Evolutionary conservation across 2,113 vertebrate species (phyloP).

Genomic region (Symphodus melops): DNA sequence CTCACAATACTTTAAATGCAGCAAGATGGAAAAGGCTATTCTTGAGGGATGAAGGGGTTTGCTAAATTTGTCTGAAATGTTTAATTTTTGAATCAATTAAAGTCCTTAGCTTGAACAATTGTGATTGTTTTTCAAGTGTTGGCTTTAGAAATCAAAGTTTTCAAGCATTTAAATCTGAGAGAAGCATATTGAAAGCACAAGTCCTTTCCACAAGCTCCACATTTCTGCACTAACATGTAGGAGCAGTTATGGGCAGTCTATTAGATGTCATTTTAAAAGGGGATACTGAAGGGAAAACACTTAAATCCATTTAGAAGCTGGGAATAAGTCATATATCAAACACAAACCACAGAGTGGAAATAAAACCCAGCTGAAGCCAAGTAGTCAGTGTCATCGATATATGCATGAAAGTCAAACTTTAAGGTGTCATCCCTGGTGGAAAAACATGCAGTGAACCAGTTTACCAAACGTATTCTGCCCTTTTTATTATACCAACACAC

Average conservation of each 20-base stretch:
- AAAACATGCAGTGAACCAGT: conserved; percentile 25
- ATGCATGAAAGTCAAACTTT: conserved; percentile 43
- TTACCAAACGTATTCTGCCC: conserved; percentile 55
- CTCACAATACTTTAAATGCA: not conserved
- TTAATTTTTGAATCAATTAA: too few relatives aligned
- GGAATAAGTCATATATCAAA: not conserved
- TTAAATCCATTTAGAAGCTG: conserved; percentile 2
- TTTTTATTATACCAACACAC: conserved; percentile 66
- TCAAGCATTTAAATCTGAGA: too few relatives aligned
- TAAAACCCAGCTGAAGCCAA: conserved; percentile 7
- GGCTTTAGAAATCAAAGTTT: not conserved
- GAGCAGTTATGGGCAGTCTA: not conserved
- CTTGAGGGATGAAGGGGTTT: not conserved
- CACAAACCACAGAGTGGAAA: conserved; percentile 43
- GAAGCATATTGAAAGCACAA: too few relatives aligned
- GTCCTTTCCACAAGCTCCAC: too few relatives aligned
- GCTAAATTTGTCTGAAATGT: too few relatives aligned
- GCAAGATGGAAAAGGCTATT: not conserved
- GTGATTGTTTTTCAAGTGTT: too few relatives aligned
- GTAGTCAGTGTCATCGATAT: conserved; percentile 25
- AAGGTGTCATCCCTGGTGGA: conserved; percentile 11
- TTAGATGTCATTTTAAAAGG: too few relatives aligned
- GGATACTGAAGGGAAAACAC: not conserved
- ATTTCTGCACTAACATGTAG: not conserved
- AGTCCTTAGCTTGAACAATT: too few relatives aligned